A percentile compares a stretch with the other conserved stretches of the same genome.
Conservation (phyloP, 2,888 invertebrate species). For the Neoitamus cyanurus region DNA sequence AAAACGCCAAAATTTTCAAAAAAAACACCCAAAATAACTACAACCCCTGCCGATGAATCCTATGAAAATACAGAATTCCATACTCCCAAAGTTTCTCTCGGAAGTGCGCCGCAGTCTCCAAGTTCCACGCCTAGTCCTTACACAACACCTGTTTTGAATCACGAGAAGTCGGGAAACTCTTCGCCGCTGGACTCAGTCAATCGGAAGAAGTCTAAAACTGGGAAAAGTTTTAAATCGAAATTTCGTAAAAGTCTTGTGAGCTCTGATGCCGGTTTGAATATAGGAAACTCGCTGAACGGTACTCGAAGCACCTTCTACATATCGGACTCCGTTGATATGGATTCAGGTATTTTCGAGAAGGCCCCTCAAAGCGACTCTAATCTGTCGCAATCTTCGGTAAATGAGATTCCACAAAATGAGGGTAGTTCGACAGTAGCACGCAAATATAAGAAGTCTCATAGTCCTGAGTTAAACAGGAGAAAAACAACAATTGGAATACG, state of each 20-base stretch:
- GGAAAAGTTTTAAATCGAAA: slow-evolving; percentile 72
- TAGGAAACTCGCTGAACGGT: slow-evolving; percentile 69
- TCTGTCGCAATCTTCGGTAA: slow-evolving; percentile 17
- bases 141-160: background rate
- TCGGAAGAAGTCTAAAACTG: slow-evolving; percentile 66
- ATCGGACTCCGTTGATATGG: slow-evolving; percentile 75
- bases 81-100: slow-evolving; percentile 42
- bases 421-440: slow-evolving; percentile 59
- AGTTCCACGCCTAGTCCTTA: slow-evolving; percentile 26
- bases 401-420: slow-evolving; percentile 52
- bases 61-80: slow-evolving; percentile 61
- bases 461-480: slow-evolving; percentile 57
- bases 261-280: slow-evolving; percentile 69
- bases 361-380: slow-evolving; percentile 49
- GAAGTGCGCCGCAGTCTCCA: background rate
- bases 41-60: slow-evolving; percentile 53
- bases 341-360: slow-evolving; percentile 71
- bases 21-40: slow-evolving; percentile 35
- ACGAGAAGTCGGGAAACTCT: background rate
- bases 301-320: slow-evolving; percentile 79
- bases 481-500: slow-evolving; percentile 63
- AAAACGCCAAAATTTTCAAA: slow-evolving; percentile 50
- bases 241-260: slow-evolving; percentile 70
- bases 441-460: slow-evolving; percentile 57
- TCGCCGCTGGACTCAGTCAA: slow-evolving; percentile 55